phyloP scores from a whole-genome alignment of 2,113 vertebrate genomes.

The Sciurus niger region DNA sequence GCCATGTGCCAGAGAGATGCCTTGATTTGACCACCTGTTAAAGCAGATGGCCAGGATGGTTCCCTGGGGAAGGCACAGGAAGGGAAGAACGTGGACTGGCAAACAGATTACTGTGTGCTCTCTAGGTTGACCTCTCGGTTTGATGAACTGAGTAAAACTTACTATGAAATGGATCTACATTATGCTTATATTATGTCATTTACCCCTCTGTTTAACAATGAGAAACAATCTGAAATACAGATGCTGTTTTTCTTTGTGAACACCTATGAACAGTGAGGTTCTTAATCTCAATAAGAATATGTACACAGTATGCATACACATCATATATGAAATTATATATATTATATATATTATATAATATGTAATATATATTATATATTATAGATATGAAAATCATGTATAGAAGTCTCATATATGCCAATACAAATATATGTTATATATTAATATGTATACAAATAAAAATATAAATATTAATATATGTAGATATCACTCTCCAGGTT shows the following conservation, averaged over 20 bases:
- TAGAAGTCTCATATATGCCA: neutral
- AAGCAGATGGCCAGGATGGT: neutral
- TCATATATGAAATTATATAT: neutral
- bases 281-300: neutral
- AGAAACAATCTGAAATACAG: conserved; percentile 31
- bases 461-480: neutral
- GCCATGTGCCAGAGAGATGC: neutral
- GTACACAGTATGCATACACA: too few species aligned
- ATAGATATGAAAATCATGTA: neutral
- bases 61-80: neutral
- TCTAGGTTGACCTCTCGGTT: neutral
- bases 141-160: neutral
- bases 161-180: neutral
- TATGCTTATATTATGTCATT: neutral
- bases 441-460: neutral
- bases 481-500: neutral
- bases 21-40: neutral
- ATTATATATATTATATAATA: neutral
- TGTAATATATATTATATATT: neutral
- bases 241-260: neutral
- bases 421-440: neutral
- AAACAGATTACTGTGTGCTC: neutral
- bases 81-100: neutral
- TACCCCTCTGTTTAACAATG: neutral
- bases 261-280: neutral